A percentile compares a stretch with the other conserved stretches of the same genome.
phyloP scores from a whole-genome alignment of 2,797 vertebrate species.

The Fratercula arctica region DNA sequence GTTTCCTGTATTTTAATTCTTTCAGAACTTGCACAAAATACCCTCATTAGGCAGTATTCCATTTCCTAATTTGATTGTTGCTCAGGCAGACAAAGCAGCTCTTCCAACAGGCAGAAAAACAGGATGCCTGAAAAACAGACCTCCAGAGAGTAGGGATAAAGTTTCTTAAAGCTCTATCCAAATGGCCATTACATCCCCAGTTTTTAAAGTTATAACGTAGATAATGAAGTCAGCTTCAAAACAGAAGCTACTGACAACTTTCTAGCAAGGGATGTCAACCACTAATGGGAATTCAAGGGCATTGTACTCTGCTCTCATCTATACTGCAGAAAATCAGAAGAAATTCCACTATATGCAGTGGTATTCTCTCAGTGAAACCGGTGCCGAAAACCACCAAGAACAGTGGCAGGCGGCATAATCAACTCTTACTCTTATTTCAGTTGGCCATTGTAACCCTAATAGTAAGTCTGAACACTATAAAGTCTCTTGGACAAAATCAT shows the following conservation, averaged over 20 bases:
- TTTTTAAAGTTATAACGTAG: neutral
- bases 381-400: accelerated
- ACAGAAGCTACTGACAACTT: neutral
- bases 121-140: neutral
- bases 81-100: neutral
- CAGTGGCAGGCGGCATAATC: neutral
- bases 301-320: neutral
- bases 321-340: neutral
- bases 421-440: neutral
- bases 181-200: neutral
- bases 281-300: neutral
- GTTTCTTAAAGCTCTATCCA: neutral
- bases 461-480: neutral
- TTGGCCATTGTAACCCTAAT: neutral
- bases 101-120: neutral
- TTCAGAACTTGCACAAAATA: neutral
- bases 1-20: neutral
- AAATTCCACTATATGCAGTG: neutral
- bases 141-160: neutral
- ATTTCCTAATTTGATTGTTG: neutral
- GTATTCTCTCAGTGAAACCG: neutral
- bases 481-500: neutral
- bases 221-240: neutral
- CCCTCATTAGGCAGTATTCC: neutral
- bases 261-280: neutral